These are phyloP conservation scores for Mantis religiosa DNA, from an alignment of 2,888 invertebrate species.

Conservation along the genomic window DNA sequence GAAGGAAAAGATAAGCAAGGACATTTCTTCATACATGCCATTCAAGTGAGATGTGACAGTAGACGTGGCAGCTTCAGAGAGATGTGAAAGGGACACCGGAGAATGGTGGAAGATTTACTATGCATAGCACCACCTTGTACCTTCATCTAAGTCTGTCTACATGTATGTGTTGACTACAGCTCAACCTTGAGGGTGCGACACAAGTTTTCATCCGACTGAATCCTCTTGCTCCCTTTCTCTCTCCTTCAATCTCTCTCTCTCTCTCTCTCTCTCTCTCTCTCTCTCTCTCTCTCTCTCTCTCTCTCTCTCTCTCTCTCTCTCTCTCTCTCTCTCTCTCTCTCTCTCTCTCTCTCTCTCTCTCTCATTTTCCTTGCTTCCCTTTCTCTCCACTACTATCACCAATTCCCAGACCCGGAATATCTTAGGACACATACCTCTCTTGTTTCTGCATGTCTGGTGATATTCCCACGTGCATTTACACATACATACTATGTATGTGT, in stretches of 20 bases:
- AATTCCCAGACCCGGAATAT: slow-evolving; percentile 4
- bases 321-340: background rate
- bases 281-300: background rate
- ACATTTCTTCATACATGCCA: background rate
- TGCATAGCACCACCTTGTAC: background rate
- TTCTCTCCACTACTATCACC: background rate
- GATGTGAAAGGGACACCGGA: background rate
- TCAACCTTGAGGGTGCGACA: background rate
- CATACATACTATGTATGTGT: background rate
- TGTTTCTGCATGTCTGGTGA: background rate
- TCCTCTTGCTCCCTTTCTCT: background rate
- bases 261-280: background rate
- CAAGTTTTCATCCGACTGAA: background rate
- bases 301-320: background rate
- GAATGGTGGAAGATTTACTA: background rate
- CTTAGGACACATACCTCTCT: background rate
- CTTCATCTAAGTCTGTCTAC: background rate
- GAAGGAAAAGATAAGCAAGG: background rate
- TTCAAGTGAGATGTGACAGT: background rate
- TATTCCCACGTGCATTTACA: background rate
- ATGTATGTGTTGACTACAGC: background rate
- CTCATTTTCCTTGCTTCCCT: background rate
- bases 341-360: too few relatives aligned
- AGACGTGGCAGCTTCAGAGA: background rate
- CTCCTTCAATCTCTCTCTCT: background rate